Conservation (phyloP, 2,888 invertebrate species). For the Netelia melanura region DNA sequence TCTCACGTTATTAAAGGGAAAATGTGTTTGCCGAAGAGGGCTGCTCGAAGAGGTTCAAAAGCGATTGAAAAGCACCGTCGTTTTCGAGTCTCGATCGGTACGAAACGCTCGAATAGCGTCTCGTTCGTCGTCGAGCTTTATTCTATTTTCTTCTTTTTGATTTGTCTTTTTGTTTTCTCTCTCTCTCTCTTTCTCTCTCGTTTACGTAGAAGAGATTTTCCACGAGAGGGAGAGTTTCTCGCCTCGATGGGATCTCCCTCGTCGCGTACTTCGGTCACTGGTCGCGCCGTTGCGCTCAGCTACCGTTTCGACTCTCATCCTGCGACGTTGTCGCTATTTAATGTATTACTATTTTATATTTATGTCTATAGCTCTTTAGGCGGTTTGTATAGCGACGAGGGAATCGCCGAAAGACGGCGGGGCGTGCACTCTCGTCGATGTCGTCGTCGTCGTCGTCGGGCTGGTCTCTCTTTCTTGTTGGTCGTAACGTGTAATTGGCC, state of each 20-base stretch:
- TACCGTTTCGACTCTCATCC: slow-evolving; percentile 43
- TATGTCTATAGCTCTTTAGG: slow-evolving; percentile 32
- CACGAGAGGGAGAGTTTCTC: background rate
- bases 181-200: slow-evolving; percentile 2
- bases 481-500: slow-evolving; percentile 83
- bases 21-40: slow-evolving; percentile 33
- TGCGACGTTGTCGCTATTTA: background rate
- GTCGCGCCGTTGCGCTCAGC: slow-evolving; percentile 18
- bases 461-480: slow-evolving; percentile 65
- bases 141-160: background rate
- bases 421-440: slow-evolving; percentile 36
- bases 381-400: slow-evolving; percentile 42
- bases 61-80: slow-evolving; percentile 34
- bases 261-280: slow-evolving; percentile 52
- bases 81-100: slow-evolving; percentile 36
- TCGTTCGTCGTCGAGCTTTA: slow-evolving; percentile 26
- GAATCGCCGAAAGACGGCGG: slow-evolving; percentile 66
- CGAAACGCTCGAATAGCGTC: slow-evolving; percentile 42
- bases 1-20: slow-evolving; percentile 52
- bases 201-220: slow-evolving; percentile 20
- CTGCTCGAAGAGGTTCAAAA: slow-evolving; percentile 26
- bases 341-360: slow-evolving; percentile 39
- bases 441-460: slow-evolving; percentile 49
- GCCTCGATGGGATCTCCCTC: slow-evolving; percentile 52
- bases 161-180: background rate